Conservation (phyloP, 2,797 vertebrate genomes). For the Apogon talboti region DNA sequence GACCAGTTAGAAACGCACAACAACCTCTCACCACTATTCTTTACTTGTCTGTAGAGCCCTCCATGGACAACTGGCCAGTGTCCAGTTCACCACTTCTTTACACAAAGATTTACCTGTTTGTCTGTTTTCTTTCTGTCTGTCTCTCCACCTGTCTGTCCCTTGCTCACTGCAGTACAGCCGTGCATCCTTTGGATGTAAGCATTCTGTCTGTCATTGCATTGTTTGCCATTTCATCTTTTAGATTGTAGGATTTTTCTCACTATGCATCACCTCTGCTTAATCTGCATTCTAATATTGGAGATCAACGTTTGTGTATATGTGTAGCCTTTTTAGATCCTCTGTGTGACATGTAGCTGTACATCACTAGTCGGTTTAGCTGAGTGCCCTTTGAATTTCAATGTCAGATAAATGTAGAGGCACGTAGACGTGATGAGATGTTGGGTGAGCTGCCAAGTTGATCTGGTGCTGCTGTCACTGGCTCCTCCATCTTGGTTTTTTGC, state of each 20-base stretch:
- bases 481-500: slow-evolving; percentile 42
- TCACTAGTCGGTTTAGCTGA: slow-evolving; percentile 24
- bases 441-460: slow-evolving; percentile 47
- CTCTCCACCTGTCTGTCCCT: slow-evolving; percentile 67
- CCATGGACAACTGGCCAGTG: slow-evolving; percentile 6
- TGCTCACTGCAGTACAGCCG: slow-evolving; percentile 71
- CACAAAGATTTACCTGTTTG: slow-evolving; percentile 62
- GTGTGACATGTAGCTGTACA: slow-evolving; percentile 14
- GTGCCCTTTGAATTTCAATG: slow-evolving; percentile 20
- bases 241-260: slow-evolving; percentile 28
- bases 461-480: slow-evolving; percentile 45
- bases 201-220: slow-evolving; percentile 66
- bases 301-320: slow-evolving; percentile 44
- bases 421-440: slow-evolving; percentile 36
- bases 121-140: slow-evolving; percentile 67
- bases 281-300: slow-evolving; percentile 35
- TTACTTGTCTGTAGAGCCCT: neutral
- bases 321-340: slow-evolving; percentile 27
- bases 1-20: slow-evolving; percentile 12
- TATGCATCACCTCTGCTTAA: slow-evolving; percentile 44
- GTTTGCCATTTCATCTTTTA: slow-evolving; percentile 53
- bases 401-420: slow-evolving; percentile 20
- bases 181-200: slow-evolving; percentile 77
- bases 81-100: slow-evolving; percentile 33
- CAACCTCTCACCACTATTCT: neutral